These are phyloP conservation scores for Platynereis dumerilii DNA, from an alignment of 2,888 invertebrate genomes.

Conservation along the genomic window DNA sequence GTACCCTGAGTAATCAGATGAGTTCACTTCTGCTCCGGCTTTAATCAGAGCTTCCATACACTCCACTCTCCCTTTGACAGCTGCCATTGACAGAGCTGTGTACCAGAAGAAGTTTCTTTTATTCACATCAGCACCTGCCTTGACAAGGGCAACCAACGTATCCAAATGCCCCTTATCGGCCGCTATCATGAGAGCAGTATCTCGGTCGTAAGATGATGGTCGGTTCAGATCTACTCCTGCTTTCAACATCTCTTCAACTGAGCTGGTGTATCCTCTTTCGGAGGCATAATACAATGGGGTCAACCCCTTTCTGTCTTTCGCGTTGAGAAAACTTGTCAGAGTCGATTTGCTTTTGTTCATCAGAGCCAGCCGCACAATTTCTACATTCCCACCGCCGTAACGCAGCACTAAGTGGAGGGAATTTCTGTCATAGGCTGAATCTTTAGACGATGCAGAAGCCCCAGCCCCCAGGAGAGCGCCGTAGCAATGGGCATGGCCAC, in stretches of 20 bases:
- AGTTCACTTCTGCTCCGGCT: slow-evolving; percentile 13
- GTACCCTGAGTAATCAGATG: slow-evolving; percentile 18
- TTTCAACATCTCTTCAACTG: slow-evolving; percentile 10
- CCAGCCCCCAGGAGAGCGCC: neutral
- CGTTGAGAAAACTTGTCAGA: slow-evolving; percentile 3
- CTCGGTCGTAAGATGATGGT: slow-evolving; percentile 14
- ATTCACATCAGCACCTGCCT: slow-evolving; percentile 16
- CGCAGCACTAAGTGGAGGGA: slow-evolving; percentile 18
- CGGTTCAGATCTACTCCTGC: slow-evolving; percentile 13
- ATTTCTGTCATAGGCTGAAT: slow-evolving; percentile 10
- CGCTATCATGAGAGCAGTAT: slow-evolving; percentile 21
- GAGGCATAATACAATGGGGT: slow-evolving; percentile 20
- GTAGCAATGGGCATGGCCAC: slow-evolving; percentile 11
- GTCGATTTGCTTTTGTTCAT: neutral
- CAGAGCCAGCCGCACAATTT: slow-evolving; percentile 1
- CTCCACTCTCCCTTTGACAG: slow-evolving; percentile 8
- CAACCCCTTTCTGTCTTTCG: slow-evolving; percentile 20
- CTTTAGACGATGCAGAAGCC: slow-evolving; percentile 10
- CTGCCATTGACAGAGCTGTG: slow-evolving; percentile 20
- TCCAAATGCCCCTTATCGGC: slow-evolving; percentile 18
- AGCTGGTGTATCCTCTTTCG: slow-evolving; percentile 11
- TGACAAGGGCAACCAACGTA: neutral
- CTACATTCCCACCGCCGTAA: slow-evolving; percentile 13
- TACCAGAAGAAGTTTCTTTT: slow-evolving; percentile 26
- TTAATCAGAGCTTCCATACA: slow-evolving; percentile 3